Base-by-base conservation (phyloP, 2,888 invertebrate species). In the Vanessa cardui region DNA sequence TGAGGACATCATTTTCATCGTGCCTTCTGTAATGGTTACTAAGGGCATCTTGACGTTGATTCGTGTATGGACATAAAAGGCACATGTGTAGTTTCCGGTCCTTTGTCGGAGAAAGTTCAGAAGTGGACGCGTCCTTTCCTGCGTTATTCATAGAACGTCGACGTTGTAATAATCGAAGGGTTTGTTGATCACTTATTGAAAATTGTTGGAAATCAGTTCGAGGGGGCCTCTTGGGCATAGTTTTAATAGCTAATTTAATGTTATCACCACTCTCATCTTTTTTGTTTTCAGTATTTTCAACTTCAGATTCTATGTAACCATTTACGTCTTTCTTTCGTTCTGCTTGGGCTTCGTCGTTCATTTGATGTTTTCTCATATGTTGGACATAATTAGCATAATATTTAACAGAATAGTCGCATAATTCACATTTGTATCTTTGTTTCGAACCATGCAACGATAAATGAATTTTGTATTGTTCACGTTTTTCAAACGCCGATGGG, bases 321-420 rank as follows among this genome's bases (percentile, higher is more conserved):
- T 80, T 85, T 62, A 68, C 82, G 47, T 76, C 84, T 77, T 90
- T 90, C 62, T 93, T 92, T 66, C 94, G 90, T 50, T 94, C 94
- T 0, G 94, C 94, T 74, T 94, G 93, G 12, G 95, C 95, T 76
- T 95, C 94, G 49, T 94, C 95, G 72, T 95, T 95, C 84, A 94
- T 94, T 81, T 95, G 94, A 83, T 97, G 97, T 80, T 97, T 96
- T 70, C 95, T 95, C 88, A 95, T 92, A 81, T 98, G 98, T 82
- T 97, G 97, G 47, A 95, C 95, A 76, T 96, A 96, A 82, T 97
- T 96, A 1, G 97, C 97, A 77, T 96, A 96, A 83, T 97, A 97
- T 77, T 97, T 96, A 0, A 97, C 97, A 2, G 97, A 96, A 86
- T 97, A 97, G 87, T 98, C 97, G 85, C 98, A 98, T 54, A 95